These are phyloP conservation scores for Altica lythri DNA, from an alignment of 2,888 invertebrate genomes.

Conservation along the genomic window DNA sequence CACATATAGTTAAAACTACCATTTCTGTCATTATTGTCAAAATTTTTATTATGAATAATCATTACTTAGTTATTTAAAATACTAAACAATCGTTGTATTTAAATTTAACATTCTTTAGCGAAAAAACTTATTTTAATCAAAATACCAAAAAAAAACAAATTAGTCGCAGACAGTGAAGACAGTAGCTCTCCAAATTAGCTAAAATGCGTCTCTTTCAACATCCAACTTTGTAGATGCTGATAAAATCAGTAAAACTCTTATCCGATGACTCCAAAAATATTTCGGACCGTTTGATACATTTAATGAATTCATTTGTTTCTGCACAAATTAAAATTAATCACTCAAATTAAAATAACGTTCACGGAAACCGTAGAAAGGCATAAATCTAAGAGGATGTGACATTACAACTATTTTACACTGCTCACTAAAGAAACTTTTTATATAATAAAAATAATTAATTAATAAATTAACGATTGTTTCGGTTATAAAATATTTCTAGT, in stretches of 20 bases:
- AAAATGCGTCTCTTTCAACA: slow-evolving; percentile 14
- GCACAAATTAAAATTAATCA: slow-evolving; percentile 50
- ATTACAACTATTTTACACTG: neutral
- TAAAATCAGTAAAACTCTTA: slow-evolving; percentile 25
- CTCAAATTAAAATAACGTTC: slow-evolving; percentile 42
- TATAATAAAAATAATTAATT: no score
- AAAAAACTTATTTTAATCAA: neutral
- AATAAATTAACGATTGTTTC: no score
- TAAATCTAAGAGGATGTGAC: slow-evolving; percentile 23
- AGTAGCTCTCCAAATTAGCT: slow-evolving; percentile 26
- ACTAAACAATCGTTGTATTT: no score
- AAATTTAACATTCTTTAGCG: neutral
- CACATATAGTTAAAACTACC: no score
- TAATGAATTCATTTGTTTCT: slow-evolving; percentile 49
- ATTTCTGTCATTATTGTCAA: no score
- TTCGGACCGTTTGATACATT: slow-evolving; percentile 44
- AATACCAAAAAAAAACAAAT: slow-evolving; percentile 11
- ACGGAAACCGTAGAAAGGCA: slow-evolving; percentile 25
- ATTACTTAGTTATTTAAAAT: no score
- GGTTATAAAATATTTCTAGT: no score
- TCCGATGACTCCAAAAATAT: slow-evolving; percentile 25
- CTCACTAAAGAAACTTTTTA: neutral
- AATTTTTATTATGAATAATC: no score
- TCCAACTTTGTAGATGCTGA: slow-evolving; percentile 6
- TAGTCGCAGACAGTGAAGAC: slow-evolving; percentile 2